These are phyloP conservation scores for Synanthedon tipuliformis DNA, from an alignment of 2,888 invertebrate genomes.

Conservation along the genomic window DNA sequence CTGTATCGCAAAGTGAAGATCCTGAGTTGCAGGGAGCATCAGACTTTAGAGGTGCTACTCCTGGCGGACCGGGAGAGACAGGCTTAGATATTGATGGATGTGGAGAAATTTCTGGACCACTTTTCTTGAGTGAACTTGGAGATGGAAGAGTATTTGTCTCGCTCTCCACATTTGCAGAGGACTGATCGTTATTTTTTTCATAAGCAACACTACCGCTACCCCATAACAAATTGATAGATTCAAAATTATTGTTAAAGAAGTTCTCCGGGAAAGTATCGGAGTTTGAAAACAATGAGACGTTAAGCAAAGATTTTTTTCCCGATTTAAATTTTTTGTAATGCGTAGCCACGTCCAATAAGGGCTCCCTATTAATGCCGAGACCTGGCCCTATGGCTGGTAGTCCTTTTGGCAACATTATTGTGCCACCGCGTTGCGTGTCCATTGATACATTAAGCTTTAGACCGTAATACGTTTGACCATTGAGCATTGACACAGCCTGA, in stretches of 20 bases:
- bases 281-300: not conserved
- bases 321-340: conserved; percentile 33
- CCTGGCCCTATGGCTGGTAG: conserved; percentile 34
- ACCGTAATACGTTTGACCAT: conserved; percentile 37
- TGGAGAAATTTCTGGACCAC: not conserved
- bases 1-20: no score
- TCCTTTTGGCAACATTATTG: conserved; percentile 37
- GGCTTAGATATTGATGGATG: not conserved
- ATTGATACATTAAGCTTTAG: conserved; percentile 27
- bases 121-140: not conserved
- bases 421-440: conserved; percentile 15
- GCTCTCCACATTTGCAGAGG: not conserved
- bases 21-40: no score
- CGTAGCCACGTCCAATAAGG: conserved; percentile 28
- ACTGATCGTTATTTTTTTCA: not conserved
- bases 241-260: not conserved
- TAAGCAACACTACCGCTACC: not conserved
- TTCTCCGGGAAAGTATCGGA: not conserved
- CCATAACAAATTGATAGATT: not conserved
- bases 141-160: not conserved
- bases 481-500: conserved; percentile 53
- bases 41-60: not conserved
- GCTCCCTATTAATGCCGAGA: conserved; percentile 32
- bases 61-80: not conserved
- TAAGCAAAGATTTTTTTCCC: conserved; percentile 11